Evolutionary conservation across 2,797 vertebrate genomes (phyloP), one percentile per base, ranked within the genome.

Genomic region (Gallinago solitaria): DNA sequence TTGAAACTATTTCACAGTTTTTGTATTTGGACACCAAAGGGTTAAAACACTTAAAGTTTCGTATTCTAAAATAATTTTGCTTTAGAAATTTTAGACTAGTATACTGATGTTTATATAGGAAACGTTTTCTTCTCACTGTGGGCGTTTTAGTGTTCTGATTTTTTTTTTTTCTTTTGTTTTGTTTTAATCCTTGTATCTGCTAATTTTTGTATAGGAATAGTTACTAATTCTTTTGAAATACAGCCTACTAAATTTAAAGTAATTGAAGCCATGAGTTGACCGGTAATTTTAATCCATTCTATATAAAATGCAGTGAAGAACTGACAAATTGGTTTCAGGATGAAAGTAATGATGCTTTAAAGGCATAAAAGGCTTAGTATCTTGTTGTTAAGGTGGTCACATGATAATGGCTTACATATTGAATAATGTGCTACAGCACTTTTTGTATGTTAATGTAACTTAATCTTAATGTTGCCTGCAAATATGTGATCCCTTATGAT

Each of bases 401-500:
- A 93, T 96, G 96, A 93, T 94, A 84, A 96, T 95, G 97, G 97
- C 97, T 93, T 95, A 96, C 94, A 85, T 97, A 95, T 92, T 96
- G 74, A 89, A 94, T 96, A 96, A 92, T 91, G 97, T 97, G 98
- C 98, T 97, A 97, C 98, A 96, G 97, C 97, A 97, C 97, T 96
- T 97, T 86, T 82, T 97, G 96, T 97, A 94, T 98, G 96, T 98
- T 95, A 97, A 80, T 98, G 98, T 98, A 96, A 91, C 95, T 97
- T 96, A 97, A 96, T 97, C 94, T 96, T 97, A 96, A 95, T 98
- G 98, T 98, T 98, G 98, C 98, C 97, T 98, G 98, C 97, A 96
- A 98, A 97, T 98, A 98, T 98, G 98, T 98, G 98, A 98, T 98
- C 98, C 98, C 98, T 97, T 98, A 97, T 97, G 95, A 97, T 97